Base-by-base conservation (phyloP, 1,140 invertebrate genomes). In the Apis florea region DNA sequence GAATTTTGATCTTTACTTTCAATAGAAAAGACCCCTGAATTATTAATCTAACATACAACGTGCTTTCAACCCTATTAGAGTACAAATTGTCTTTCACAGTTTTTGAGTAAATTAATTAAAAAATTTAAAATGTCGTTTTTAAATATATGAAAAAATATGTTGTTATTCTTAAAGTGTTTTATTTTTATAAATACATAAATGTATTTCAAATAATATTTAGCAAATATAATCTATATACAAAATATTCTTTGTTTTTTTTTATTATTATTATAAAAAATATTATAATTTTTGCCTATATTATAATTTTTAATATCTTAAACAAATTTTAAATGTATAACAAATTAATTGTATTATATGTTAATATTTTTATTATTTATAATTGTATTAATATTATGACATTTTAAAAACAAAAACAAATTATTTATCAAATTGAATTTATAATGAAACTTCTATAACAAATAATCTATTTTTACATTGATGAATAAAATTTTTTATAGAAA, bases 111-210 rank as follows among this genome's bases (percentile, higher is more conserved):
- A 69, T 83, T 83, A 40, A 72, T 70, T 66, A 17, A 21, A 54
- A 66, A 83, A 75, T 47, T 58, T 79, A 75, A 58, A 15, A 83
- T 63, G 71, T 59, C 24, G 51, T 76, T 64, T 79, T 59, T 72
- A 26, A 83, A 64, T 67, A 53, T 26, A 66, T 53, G 9, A 61
- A 31, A 47, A 71, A 56, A 63, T 79, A 82, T 64, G 17, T 67
- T 54, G 64, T 68, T 82, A 85, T 69, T 79, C 59, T 76, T 79
- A 80, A 76, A 86, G 64, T 58, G 17, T 79, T 78, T 86, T 86
- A 86, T 86, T 86, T 86, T 86, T 86, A 47, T 85, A 85, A 83
- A 53, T 15, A 6, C 5, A 76, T 49, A 59, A 31, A 26, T 71
- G 51, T 84, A 84, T 84, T 47, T 77, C 24, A 68, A 67, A 47